A percentile compares a stretch with the other conserved stretches of the same genome.
These are phyloP conservation scores for Amphilophus citrinellus DNA, from an alignment of 2,113 vertebrate genomes.

Conservation along the genomic window DNA sequence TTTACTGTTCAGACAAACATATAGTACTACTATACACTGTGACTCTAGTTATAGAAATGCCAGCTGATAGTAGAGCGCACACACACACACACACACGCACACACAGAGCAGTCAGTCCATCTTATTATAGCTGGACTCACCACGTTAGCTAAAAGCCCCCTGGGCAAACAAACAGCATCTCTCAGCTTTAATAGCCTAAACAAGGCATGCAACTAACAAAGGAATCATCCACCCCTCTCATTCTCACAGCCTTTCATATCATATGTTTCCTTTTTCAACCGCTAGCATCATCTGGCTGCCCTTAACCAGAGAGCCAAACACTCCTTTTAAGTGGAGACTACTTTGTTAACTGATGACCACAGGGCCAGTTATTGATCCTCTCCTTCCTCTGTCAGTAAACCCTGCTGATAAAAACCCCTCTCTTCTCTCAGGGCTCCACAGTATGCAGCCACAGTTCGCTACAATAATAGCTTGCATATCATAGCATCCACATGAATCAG, in stretches of 20 bases:
- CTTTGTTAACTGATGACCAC: slow-evolving; percentile 84
- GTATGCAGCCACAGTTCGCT: slow-evolving; percentile 56
- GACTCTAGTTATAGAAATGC: slow-evolving; percentile 22
- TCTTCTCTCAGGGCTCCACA: slow-evolving; percentile 64
- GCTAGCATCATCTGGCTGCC: slow-evolving; percentile 79
- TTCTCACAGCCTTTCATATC: slow-evolving; percentile 75
- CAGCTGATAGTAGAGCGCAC: slow-evolving; percentile 29
- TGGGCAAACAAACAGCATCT: slow-evolving; percentile 71
- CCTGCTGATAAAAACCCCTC: slow-evolving; percentile 72
- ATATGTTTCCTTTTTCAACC: slow-evolving; percentile 76
- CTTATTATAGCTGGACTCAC: slow-evolving; percentile 70
- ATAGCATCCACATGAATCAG: slow-evolving; percentile 78
- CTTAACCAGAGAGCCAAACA: slow-evolving; percentile 79
- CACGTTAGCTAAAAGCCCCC: slow-evolving; percentile 67
- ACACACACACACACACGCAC: slow-evolving; percentile 25
- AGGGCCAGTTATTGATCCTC: slow-evolving; percentile 83
- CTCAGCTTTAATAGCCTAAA: slow-evolving; percentile 74
- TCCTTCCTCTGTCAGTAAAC: slow-evolving; percentile 70
- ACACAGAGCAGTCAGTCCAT: slow-evolving; percentile 53
- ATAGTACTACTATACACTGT: background rate
- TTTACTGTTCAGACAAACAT: background rate
- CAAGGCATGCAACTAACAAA: slow-evolving; percentile 74
- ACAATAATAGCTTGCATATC: slow-evolving; percentile 78
- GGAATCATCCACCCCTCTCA: slow-evolving; percentile 62
- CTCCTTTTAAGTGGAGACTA: slow-evolving; percentile 79